These are phyloP conservation scores for Cercopithecus diana DNA, from an alignment of 2,797 vertebrate genomes.

Conservation along the genomic window DNA sequence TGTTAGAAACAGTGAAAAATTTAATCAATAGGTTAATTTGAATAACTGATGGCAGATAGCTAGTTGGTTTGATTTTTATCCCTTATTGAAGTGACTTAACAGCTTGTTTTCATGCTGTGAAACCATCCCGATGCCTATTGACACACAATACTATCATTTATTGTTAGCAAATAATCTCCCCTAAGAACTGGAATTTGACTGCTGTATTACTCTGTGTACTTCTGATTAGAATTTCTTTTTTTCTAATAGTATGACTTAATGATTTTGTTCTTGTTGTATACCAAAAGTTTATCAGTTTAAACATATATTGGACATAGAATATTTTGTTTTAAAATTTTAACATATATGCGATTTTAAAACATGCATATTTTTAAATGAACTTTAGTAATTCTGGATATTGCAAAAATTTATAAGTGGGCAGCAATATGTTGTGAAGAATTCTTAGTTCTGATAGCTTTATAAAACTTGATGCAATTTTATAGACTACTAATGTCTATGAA, in stretches of 20 bases:
- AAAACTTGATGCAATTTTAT: not conserved
- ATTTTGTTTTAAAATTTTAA: conserved; percentile 30
- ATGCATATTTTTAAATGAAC: not conserved
- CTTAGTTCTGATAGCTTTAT: not conserved
- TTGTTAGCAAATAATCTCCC: not conserved
- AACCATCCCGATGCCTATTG: not conserved
- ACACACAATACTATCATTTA: conserved; percentile 5
- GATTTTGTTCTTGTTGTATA: not conserved
- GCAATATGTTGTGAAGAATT: not conserved
- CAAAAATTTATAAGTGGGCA: not conserved
- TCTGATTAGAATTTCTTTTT: conserved; percentile 29
- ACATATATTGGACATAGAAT: not conserved
- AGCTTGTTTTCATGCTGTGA: not conserved
- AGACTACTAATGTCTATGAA: not conserved
- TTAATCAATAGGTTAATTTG: conserved; percentile 33
- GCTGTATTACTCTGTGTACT: not conserved
- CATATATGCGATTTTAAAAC: not conserved
- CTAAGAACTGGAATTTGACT: not conserved
- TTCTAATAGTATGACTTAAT: not conserved
- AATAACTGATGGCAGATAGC: conserved; percentile 19
- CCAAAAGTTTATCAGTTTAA: conserved; percentile 4
- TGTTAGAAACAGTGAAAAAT: conserved; percentile 19
- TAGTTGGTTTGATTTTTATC: conserved; percentile 11
- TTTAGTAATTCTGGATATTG: not conserved
- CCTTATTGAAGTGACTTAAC: conserved; percentile 30